Percentiles rank a stretch among this genome's conserved stretches.
Conservation (phyloP, 1,140 invertebrate genomes). For the Macrosteles quadrilineatus region DNA sequence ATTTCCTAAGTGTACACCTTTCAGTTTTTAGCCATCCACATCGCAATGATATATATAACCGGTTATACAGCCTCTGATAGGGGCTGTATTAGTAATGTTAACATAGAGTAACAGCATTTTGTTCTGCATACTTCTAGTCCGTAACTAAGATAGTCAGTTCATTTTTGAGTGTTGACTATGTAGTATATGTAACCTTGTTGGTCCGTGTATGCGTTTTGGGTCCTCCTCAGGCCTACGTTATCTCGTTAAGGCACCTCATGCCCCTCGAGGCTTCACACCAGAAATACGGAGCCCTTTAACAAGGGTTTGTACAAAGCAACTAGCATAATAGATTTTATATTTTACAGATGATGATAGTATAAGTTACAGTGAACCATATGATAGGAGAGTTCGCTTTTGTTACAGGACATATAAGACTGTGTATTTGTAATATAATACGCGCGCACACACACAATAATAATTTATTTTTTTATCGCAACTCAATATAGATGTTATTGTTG, state of each 20-base stretch:
- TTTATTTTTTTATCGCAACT: constrained; percentile 25
- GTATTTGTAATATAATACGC: constrained; percentile 21
- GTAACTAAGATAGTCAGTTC: constrained; percentile 39
- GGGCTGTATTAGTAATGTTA: constrained; percentile 32
- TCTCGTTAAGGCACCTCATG: constrained; percentile 31
- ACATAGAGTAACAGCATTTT: constrained; percentile 33
- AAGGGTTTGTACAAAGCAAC: constrained; percentile 18
- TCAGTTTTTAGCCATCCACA: constrained; percentile 33
- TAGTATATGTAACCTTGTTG: constrained; percentile 41
- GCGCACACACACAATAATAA: constrained; percentile 19
- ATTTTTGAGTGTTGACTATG: constrained; percentile 42
- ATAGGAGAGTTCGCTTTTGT: constrained; percentile 26
- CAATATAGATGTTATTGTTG: constrained; percentile 22
- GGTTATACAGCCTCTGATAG: constrained; percentile 13
- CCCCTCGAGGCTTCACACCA: constrained; percentile 13
- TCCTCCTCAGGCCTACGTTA: constrained; percentile 32
- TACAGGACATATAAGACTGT: constrained; percentile 26
- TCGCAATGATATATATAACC: constrained; percentile 34
- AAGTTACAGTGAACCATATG: constrained; percentile 24
- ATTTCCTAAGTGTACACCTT: constrained; percentile 31
- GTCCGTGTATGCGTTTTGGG: constrained; percentile 33
- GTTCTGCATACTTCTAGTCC: constrained; percentile 37
- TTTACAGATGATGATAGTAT: constrained; percentile 24
- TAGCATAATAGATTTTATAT: constrained; percentile 26
- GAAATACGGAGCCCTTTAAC: constrained; percentile 7